A percentile compares a stretch with the other conserved stretches of the same genome.
Evolutionary conservation across 2,113 vertebrate species (phyloP).

Genomic region (Vimba vimba): DNA sequence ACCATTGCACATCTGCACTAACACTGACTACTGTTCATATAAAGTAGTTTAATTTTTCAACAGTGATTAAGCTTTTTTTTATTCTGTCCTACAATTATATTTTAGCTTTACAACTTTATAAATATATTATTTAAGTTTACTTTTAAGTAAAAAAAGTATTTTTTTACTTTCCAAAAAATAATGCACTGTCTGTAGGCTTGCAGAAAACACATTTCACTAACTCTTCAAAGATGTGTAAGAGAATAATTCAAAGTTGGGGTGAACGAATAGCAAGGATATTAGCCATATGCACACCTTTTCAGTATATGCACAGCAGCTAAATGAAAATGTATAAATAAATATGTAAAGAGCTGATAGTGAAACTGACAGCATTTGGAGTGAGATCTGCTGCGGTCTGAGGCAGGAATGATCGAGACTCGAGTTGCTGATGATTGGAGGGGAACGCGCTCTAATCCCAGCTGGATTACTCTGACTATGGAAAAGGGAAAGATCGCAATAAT

Average conservation of each 20-base stretch:
- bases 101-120: neutral
- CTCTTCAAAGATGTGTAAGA: neutral
- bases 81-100: neutral
- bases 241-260: neutral
- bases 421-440: slow-evolving; percentile 50
- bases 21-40: neutral
- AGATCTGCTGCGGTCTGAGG: neutral
- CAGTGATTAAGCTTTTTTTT: neutral
- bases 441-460: slow-evolving; percentile 46
- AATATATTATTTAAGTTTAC: neutral
- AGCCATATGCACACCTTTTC: neutral
- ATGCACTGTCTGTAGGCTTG: neutral
- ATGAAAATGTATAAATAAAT: neutral
- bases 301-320: neutral
- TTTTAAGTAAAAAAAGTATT: neutral
- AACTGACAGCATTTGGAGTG: neutral
- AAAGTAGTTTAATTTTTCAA: neutral
- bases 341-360: neutral
- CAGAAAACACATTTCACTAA: neutral
- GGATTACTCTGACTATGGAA: slow-evolving; percentile 39
- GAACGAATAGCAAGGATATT: neutral
- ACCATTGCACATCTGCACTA: neutral
- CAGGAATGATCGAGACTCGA: neutral
- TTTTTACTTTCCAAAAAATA: neutral
- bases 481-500: slow-evolving; percentile 12